phyloP scores from a whole-genome alignment of 2,888 invertebrate genomes.

The Spisula subtruncata region DNA sequence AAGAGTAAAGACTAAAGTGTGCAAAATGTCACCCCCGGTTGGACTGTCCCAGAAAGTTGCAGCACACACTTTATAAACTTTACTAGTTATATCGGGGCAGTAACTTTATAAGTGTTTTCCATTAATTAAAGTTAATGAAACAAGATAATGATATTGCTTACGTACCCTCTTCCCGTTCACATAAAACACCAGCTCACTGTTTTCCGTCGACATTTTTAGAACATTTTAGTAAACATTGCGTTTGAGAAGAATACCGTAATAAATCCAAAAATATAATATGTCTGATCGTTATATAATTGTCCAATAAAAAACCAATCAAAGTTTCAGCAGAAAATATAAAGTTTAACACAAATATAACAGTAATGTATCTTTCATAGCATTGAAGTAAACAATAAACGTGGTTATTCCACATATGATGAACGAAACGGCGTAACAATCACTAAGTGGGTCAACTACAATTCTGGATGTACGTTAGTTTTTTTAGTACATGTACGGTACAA shows the following conservation, averaged over 20 bases:
- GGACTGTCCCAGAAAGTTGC: too few species aligned
- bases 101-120: not conserved
- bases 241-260: not conserved
- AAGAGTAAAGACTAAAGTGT: too few species aligned
- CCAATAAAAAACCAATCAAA: not conserved
- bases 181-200: conserved; percentile 72
- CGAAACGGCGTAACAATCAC: too few species aligned
- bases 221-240: conserved; percentile 2
- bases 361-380: too few species aligned
- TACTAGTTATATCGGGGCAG: not conserved
- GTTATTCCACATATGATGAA: too few species aligned
- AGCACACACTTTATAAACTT: not conserved
- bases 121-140: not conserved
- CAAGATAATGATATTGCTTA: not conserved
- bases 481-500: conserved; percentile 3
- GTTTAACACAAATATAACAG: too few species aligned
- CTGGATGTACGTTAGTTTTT: too few species aligned
- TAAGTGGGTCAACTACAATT: too few species aligned
- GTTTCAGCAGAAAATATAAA: too few species aligned
- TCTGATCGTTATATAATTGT: too few species aligned
- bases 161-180: conserved; percentile 77
- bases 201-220: conserved; percentile 38
- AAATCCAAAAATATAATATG: not conserved
- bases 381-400: too few species aligned
- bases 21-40: too few species aligned